Percentiles rank a stretch among this genome's conserved stretches.
phyloP scores from a whole-genome alignment of 1,140 invertebrate genomes.

The Elymnias hypermnestra region DNA sequence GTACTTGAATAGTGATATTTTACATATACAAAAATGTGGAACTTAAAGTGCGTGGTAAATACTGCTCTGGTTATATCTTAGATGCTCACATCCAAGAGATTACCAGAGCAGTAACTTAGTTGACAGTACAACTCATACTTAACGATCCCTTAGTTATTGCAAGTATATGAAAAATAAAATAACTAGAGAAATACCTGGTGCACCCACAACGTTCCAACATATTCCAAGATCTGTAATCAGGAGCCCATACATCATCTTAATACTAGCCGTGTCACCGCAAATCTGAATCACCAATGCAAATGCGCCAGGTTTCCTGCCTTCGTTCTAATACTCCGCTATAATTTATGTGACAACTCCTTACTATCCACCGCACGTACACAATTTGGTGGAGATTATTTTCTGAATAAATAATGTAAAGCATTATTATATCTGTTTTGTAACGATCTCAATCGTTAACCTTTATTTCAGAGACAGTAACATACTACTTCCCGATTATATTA shows the following conservation, averaged over 20 bases:
- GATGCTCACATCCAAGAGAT: too few relatives aligned
- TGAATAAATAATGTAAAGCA: constrained; percentile 61
- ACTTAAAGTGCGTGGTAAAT: too few relatives aligned
- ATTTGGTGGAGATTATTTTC: constrained; percentile 63
- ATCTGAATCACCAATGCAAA: constrained; percentile 69
- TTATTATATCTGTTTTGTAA: constrained; percentile 34
- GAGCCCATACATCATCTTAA: constrained; percentile 66
- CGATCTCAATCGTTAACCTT: constrained; percentile 23
- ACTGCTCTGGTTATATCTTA: too few relatives aligned
- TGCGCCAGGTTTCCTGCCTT: constrained; percentile 49
- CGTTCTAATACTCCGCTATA: constrained; percentile 58
- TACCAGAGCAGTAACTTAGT: too few relatives aligned
- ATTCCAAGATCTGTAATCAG: constrained; percentile 48
- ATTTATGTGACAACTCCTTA: constrained; percentile 55
- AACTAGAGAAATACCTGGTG: constrained; percentile 7
- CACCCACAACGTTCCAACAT: constrained; percentile 16
- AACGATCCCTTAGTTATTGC: too few relatives aligned
- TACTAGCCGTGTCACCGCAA: constrained; percentile 64
- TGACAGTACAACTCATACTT: too few relatives aligned
- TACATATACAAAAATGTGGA: too few relatives aligned
- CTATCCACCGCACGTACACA: constrained; percentile 55
- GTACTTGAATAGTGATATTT: too few relatives aligned
- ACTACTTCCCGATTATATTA: constrained; percentile 4
- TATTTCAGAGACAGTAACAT: constrained; percentile 12
- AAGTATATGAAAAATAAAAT: neutral